Evolutionary conservation across 2,888 invertebrate genomes (phyloP).

Genomic region (Nymphalis c-album): DNA sequence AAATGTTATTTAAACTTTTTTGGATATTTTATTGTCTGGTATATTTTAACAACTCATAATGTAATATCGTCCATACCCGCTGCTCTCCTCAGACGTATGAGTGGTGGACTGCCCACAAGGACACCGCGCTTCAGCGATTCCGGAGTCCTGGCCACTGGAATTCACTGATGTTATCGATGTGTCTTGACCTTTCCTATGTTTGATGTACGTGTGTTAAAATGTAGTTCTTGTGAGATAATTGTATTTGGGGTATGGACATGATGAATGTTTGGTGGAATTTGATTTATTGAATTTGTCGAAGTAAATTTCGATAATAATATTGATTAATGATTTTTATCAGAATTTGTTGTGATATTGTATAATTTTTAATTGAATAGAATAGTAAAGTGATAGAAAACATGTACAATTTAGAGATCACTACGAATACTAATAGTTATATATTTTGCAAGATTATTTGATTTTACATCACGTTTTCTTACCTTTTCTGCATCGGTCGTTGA

Average conservation of each 20-base stretch:
- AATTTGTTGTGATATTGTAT: neutral
- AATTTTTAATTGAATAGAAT: neutral
- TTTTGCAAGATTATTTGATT: neutral
- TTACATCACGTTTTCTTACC: conserved; percentile 49
- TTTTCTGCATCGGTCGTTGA: conserved; percentile 73
- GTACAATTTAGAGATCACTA: neutral
- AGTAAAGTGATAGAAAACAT: neutral
- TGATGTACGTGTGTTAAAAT: conserved; percentile 5
- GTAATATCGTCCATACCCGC: conserved; percentile 76
- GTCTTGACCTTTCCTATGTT: conserved; percentile 79
- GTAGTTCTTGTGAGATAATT: conserved; percentile 2
- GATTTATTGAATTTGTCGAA: conserved; percentile 8
- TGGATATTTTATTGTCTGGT: neutral
- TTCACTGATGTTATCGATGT: conserved; percentile 90
- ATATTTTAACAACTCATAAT: conserved; percentile 17
- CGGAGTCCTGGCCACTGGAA: conserved; percentile 91
- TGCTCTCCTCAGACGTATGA: conserved; percentile 86
- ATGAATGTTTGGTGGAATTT: neutral
- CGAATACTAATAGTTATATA: no score
- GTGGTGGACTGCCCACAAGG: conserved; percentile 85
- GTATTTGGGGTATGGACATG: conserved; percentile 2
- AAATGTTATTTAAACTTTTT: neutral
- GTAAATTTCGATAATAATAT: neutral
- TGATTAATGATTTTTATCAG: conserved; percentile 1
- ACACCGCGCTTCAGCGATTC: conserved; percentile 84